A percentile compares a stretch with the other conserved stretches of the same genome.
Conservation (phyloP, 2,888 invertebrate species). For the Panzeria rudis region DNA sequence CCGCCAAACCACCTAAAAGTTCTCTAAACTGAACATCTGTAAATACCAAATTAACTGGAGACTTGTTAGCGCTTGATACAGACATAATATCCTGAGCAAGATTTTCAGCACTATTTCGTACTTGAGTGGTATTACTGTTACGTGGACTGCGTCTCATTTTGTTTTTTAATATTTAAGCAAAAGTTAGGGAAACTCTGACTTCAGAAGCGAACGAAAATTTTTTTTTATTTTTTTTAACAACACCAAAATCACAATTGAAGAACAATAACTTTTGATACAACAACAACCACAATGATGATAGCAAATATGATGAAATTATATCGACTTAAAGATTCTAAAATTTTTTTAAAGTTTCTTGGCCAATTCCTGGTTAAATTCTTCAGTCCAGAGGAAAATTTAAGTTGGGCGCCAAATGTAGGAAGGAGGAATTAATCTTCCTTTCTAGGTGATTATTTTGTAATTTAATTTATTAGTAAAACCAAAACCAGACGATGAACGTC, state of each 20-base stretch:
- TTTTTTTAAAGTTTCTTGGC: too few species aligned
- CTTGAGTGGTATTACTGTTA: not conserved
- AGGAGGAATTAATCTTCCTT: not conserved
- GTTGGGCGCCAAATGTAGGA: slow-evolving; percentile 43
- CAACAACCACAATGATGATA: not conserved
- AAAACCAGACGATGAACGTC: too few species aligned
- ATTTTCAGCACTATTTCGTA: not conserved
- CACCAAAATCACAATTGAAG: not conserved
- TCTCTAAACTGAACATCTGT: not conserved
- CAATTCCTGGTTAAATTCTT: not conserved
- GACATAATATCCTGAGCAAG: not conserved
- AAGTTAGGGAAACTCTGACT: not conserved
- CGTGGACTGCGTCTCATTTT: not conserved
- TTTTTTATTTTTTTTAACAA: not conserved
- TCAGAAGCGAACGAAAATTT: too few species aligned
- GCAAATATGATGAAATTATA: not conserved
- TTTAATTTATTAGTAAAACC: too few species aligned
- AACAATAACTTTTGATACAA: not conserved
- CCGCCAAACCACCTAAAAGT: not conserved
- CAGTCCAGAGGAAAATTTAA: not conserved
- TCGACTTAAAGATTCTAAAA: too few species aligned
- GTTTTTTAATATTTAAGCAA: not conserved
- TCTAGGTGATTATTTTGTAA: not conserved
- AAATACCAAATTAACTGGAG: not conserved
- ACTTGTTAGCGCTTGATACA: not conserved